Base-by-base conservation (phyloP, 2,888 invertebrate genomes). In the Tyria jacobaeae region DNA sequence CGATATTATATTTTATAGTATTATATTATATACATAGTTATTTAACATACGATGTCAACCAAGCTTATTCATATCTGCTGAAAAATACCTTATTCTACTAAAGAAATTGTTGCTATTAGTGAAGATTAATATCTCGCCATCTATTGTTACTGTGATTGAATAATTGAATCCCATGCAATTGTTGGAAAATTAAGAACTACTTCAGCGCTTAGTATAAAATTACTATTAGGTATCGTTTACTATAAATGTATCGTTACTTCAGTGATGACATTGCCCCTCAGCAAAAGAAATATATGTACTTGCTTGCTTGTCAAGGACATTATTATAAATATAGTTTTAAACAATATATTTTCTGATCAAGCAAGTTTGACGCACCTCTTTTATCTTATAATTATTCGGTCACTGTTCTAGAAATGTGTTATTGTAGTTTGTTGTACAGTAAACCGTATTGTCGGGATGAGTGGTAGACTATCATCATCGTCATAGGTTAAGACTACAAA, bases 401-500 rank as follows among this genome's bases (percentile, higher is more conserved):
- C 25, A 27, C 27, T n/a, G 15, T 27, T 25, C 24, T 52, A 37
- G n/a, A 27, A 27, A 37, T 27, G 27, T 52, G 37, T 24, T 17
- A 25, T 37, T 14, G 25, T 14, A 24, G 21, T 24, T 35, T 53
- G 50, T 68, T 62, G 61, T 50, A 63, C 63, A 71, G 63, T 41
- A 57, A 63, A 58, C 56, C 27, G 60, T 56, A 47, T 27, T 35
- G 39, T 25, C 7, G 34, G 50, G 27, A 60, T 58, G 60, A 47
- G 24, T 54, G 50, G 14, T 53, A 50, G 64, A 58, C 34, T 2
- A 14, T 5, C 54, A 35, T 5, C 54, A 35, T 62, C 63, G 57
- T 56, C 48, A 27, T 57, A 60, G 74, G 66, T 75, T 74, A 76
- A 71, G 71, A 65, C n/a, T n/a, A n/a, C n/a, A n/a, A n/a, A n/a